phyloP scores from a whole-genome alignment of 2,113 vertebrate genomes.

The Echinops telfairi region DNA sequence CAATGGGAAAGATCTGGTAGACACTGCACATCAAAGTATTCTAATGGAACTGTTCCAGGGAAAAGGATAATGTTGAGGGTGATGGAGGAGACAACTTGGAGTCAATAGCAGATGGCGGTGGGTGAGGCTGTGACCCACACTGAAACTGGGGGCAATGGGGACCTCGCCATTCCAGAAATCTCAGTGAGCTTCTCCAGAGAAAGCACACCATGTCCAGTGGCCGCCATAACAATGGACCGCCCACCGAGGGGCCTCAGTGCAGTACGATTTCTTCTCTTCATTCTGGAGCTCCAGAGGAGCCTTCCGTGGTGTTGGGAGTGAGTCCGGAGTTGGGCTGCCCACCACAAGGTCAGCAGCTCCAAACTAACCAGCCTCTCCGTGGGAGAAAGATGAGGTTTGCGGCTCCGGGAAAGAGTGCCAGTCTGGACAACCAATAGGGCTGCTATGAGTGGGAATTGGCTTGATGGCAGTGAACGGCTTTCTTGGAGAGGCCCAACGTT shows the following conservation, averaged over 20 bases:
- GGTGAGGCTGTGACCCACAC: accelerated
- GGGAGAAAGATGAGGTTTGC: too few relatives aligned
- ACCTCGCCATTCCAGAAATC: not conserved
- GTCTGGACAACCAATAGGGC: too few relatives aligned
- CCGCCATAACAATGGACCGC: not conserved
- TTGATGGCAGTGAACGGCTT: too few relatives aligned
- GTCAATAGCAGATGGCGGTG: not conserved
- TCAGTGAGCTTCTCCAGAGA: not conserved
- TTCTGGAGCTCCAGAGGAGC: too few relatives aligned
- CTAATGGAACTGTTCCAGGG: conserved; percentile 15
- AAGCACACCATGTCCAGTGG: not conserved
- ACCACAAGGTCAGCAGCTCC: too few relatives aligned
- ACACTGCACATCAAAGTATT: not conserved
- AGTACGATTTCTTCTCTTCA: not conserved
- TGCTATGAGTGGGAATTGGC: too few relatives aligned
- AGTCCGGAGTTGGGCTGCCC: too few relatives aligned
- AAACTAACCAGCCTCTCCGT: too few relatives aligned
- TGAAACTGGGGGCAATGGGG: not conserved
- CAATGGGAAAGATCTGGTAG: not conserved
- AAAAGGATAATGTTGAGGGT: not conserved
- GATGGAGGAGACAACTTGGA: not conserved
- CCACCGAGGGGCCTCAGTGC: not conserved
- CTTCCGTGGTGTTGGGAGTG: too few relatives aligned
- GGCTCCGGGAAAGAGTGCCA: too few relatives aligned
- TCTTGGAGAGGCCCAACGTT: not conserved